Percentiles rank a stretch among this genome's conserved stretches.
phyloP scores from a whole-genome alignment of 2,888 invertebrate genomes.

The Thymelicus sylvestris region DNA sequence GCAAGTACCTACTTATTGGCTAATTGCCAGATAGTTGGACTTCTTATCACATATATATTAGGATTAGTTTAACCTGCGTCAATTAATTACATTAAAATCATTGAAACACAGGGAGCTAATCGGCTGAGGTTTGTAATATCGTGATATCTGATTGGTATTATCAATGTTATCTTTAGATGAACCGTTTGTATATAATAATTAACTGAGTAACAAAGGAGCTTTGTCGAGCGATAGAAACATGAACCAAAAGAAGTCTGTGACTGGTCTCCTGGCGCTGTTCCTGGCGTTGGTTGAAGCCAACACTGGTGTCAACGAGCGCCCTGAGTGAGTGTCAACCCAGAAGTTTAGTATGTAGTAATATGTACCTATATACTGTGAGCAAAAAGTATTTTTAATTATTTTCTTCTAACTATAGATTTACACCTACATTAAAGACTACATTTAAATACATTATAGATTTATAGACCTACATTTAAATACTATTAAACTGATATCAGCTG shows the following conservation, averaged over 20 bases:
- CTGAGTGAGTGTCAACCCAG: conserved; percentile 46
- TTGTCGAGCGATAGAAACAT: conserved; percentile 41
- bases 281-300: conserved; percentile 63
- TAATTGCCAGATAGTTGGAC: neutral
- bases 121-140: conserved; percentile 46
- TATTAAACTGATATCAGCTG: too few species aligned
- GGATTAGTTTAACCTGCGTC: conserved; percentile 10
- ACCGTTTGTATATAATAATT: conserved; percentile 52
- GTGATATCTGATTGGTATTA: conserved; percentile 50
- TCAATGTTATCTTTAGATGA: conserved; percentile 51
- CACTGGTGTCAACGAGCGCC: conserved; percentile 46
- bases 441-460: too few species aligned
- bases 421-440: too few species aligned
- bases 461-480: too few species aligned
- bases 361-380: too few species aligned
- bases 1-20: conserved; percentile 13
- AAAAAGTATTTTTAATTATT: too few species aligned
- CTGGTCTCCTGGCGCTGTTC: conserved; percentile 56
- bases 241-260: conserved; percentile 61
- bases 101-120: conserved; percentile 32
- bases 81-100: conserved; percentile 35
- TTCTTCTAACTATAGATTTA: too few species aligned
- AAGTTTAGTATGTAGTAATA: neutral
- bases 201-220: conserved; percentile 44
- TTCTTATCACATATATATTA: conserved; percentile 17